Evolutionary conservation across 2,113 vertebrate species (phyloP).

Genomic region (Cepphus grylle): DNA sequence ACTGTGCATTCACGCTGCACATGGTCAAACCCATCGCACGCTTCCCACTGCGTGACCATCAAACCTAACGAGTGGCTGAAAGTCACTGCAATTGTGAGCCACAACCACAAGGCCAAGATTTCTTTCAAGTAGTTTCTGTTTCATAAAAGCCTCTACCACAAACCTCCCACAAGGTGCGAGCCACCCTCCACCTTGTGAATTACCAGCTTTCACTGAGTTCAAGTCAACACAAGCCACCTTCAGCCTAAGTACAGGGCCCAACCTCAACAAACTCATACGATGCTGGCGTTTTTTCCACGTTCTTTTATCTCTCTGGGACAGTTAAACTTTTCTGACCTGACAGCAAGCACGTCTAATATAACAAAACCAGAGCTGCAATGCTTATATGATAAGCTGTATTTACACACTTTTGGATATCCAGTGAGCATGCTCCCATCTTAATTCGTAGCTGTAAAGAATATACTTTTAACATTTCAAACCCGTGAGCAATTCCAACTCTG

Average conservation of each 20-base stretch:
- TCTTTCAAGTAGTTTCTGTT: not conserved
- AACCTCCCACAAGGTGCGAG: not conserved
- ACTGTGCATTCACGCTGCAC: accelerated
- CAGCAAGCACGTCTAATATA: not conserved
- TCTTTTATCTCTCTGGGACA: not conserved
- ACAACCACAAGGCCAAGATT: not conserved
- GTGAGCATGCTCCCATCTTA: accelerated
- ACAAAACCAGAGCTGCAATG: not conserved
- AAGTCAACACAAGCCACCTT: not conserved
- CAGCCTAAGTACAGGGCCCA: not conserved
- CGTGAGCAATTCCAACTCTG: not conserved
- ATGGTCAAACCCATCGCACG: accelerated
- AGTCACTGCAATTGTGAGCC: not conserved
- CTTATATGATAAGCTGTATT: not conserved
- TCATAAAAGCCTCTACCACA: not conserved
- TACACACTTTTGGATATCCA: not conserved
- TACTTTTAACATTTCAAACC: not conserved
- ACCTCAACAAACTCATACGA: not conserved
- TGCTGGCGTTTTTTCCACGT: accelerated
- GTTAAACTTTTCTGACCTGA: not conserved
- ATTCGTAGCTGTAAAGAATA: not conserved
- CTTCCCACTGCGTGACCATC: not conserved
- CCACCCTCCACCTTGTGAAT: not conserved
- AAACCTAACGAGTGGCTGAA: not conserved
- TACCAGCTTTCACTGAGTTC: not conserved